A percentile compares a stretch with the other conserved stretches of the same genome.
Conservation (phyloP, 1,140 invertebrate species). For the Bathynomus jamesi region DNA sequence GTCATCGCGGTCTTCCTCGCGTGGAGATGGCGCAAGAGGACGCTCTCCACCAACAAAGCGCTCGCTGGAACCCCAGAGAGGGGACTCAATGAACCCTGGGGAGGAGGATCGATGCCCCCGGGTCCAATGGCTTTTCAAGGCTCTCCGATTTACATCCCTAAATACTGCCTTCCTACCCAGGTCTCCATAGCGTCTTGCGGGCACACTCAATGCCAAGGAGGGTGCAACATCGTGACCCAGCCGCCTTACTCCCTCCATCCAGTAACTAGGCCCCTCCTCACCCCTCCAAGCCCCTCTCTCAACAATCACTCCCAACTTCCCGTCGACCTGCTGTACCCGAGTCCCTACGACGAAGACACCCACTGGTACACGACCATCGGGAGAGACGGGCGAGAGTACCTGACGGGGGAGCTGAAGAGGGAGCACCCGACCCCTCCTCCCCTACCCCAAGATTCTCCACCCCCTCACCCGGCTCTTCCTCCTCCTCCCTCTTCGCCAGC, state of each 20-base stretch:
- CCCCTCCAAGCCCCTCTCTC: background rate
- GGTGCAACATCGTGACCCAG: background rate
- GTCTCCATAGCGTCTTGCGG: background rate
- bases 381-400: background rate
- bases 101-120: background rate
- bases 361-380: background rate
- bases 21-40: constrained; percentile 6
- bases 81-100: background rate
- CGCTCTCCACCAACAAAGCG: background rate
- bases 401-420: background rate
- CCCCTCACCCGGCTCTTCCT: background rate
- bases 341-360: background rate
- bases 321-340: background rate
- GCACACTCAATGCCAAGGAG: background rate
- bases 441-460: background rate
- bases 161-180: background rate
- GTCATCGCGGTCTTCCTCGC: constrained; percentile 11
- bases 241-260: background rate
- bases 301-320: background rate
- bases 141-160: background rate
- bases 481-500: background rate
- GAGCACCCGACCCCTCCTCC: background rate
- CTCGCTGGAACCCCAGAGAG: background rate
- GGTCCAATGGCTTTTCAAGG: background rate
- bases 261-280: background rate